These are phyloP conservation scores for Brachionus angularis DNA, from an alignment of 1,140 invertebrate genomes.

Conservation along the genomic window DNA sequence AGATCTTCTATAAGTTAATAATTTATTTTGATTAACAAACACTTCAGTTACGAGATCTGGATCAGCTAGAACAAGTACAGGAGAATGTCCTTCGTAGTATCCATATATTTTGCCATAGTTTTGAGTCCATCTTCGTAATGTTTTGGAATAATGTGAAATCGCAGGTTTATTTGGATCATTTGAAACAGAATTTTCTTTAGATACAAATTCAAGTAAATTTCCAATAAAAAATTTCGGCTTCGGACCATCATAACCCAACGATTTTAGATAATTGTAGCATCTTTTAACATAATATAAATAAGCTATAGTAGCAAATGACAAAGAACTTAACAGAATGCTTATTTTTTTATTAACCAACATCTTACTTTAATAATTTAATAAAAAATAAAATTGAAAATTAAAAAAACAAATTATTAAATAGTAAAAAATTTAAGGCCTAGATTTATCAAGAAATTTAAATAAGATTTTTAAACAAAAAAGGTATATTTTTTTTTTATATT, in stretches of 20 bases:
- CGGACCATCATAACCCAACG: constrained; percentile 32
- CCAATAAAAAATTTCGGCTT: constrained; percentile 25
- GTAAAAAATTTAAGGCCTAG: too few relatives aligned
- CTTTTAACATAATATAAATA: constrained; percentile 20
- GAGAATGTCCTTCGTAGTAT: constrained; percentile 36
- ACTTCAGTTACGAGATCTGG: constrained; percentile 30
- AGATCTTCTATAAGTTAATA: not conserved
- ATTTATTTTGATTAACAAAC: constrained; percentile 38
- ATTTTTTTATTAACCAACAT: constrained; percentile 19
- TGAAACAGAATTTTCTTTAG: not conserved
- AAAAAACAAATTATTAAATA: too few relatives aligned
- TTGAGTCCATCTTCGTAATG: constrained; percentile 16
- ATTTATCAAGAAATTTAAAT: too few relatives aligned
- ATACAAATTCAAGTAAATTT: constrained; percentile 20
- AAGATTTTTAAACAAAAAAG: too few relatives aligned
- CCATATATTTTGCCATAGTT: constrained; percentile 39
- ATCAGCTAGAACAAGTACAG: constrained; percentile 39
- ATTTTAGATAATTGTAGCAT: constrained; percentile 30
- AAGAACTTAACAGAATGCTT: not conserved
- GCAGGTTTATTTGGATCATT: not conserved
- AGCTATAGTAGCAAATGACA: not conserved
- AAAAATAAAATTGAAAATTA: too few relatives aligned
- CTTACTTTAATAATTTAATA: too few relatives aligned
- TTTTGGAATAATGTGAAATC: constrained; percentile 38
- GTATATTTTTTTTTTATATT: too few relatives aligned